Evolutionary conservation across 2,113 vertebrate genomes (phyloP), one percentile per base, ranked within the genome.

Genomic region (Siniperca knerii): DNA sequence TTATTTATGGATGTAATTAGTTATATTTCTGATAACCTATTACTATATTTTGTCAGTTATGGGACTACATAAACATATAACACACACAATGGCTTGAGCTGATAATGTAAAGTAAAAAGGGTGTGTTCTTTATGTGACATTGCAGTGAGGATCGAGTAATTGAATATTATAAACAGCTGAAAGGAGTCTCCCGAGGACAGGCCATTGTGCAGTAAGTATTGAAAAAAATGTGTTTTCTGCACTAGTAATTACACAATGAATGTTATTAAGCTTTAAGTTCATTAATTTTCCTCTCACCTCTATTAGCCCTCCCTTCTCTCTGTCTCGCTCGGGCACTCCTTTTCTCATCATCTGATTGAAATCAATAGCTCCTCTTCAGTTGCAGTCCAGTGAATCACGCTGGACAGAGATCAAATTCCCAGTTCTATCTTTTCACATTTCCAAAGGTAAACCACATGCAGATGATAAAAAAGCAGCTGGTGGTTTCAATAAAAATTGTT

Each of bases 111-210:
- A 40, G 70, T 64, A 48, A 78, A 65, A 64, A 64, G 4, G 8
- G 6, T 60, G 20, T 77, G 23, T 80, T 66, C 8, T 81, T 81
- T 71, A 12, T 81, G 50, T 77, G n/a, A 33, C 77, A 76, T 95
- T 95, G 35, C 95, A 99, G 98, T 87, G 98, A 99, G 95, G 98
- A 99, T 89, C 96, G 97, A 84, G 98, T 99, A 20, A 99, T 99
- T 77, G 98, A 98, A 89, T 95, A 98, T 94, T 98, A 99, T 85
- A 99, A 98, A 95, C 97, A 97, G 88, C 95, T 98, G 90, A 98
- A 96, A 79, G 98, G 98, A 75, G 96, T 98, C 93, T 98, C 97
- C 20, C 94, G 98, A 95, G 98, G 98, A 82, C 98, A 99, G 93
- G 98, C 98, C 48, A 98, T 99, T 48, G 98, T 99, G 71, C 97